These are phyloP conservation scores for Venustoraphidia nigricollis DNA, from an alignment of 2,888 invertebrate genomes.

Conservation along the genomic window DNA sequence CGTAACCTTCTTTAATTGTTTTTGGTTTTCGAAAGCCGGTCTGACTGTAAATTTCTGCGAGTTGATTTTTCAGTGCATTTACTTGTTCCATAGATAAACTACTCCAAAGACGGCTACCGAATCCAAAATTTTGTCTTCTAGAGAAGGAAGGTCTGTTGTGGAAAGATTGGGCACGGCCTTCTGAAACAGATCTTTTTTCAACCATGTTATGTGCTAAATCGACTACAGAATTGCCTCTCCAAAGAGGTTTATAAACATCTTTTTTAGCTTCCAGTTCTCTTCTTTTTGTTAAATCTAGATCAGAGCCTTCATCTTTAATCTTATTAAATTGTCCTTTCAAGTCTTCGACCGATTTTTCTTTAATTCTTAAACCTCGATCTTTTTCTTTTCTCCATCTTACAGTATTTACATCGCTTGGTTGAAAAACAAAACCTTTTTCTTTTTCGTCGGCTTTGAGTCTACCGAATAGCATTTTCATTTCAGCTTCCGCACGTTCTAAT, in stretches of 20 bases:
- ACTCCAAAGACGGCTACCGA: slow-evolving; percentile 66
- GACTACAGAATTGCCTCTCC: slow-evolving; percentile 70
- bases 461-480: slow-evolving; percentile 57
- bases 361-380: slow-evolving; percentile 62
- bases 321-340: slow-evolving; percentile 61
- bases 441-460: slow-evolving; percentile 65
- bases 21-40: slow-evolving; percentile 23
- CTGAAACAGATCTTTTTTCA: slow-evolving; percentile 36
- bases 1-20: slow-evolving; percentile 33
- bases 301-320: slow-evolving; percentile 34
- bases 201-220: slow-evolving; percentile 61
- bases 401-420: slow-evolving; percentile 55
- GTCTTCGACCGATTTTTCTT: slow-evolving; percentile 79
- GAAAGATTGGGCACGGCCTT: slow-evolving; percentile 22
- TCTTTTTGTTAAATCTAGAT: slow-evolving; percentile 29
- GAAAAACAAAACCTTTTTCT: slow-evolving; percentile 71
- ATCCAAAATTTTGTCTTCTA: slow-evolving; percentile 31
- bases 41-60: slow-evolving; percentile 64
- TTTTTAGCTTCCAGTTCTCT: slow-evolving; percentile 32
- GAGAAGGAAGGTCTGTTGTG: background rate
- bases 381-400: slow-evolving; percentile 60
- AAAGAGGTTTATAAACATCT: slow-evolving; percentile 64
- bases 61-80: slow-evolving; percentile 58
- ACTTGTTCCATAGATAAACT: slow-evolving; percentile 75
- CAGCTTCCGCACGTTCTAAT: slow-evolving; percentile 68